A percentile compares a stretch with the other conserved stretches of the same genome.
phyloP scores from a whole-genome alignment of 2,113 vertebrate species.

The Oreotrochilus melanogaster region DNA sequence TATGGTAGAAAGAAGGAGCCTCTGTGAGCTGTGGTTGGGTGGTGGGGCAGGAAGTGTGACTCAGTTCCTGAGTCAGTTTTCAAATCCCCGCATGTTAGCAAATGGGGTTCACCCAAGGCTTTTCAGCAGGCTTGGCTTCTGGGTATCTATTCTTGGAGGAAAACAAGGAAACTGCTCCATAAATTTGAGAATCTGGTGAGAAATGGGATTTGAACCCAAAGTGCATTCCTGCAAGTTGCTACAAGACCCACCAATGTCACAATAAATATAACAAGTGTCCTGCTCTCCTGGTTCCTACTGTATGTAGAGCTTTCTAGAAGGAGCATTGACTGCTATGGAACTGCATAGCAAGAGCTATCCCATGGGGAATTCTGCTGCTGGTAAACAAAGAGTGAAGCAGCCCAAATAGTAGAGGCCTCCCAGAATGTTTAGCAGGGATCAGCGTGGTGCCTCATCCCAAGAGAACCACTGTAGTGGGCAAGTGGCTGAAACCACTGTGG shows the following conservation, averaged over 20 bases:
- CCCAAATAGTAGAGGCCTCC: neutral
- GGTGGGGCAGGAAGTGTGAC: constrained; percentile 81
- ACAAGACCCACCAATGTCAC: neutral
- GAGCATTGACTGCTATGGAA: neutral
- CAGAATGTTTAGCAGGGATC: neutral
- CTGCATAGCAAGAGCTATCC: neutral
- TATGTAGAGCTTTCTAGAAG: neutral
- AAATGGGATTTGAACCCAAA: neutral
- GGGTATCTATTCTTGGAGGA: neutral
- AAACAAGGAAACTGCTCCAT: neutral
- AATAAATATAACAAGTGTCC: neutral
- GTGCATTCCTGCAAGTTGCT: neutral
- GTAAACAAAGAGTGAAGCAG: neutral
- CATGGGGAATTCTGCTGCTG: neutral
- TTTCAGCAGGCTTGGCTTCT: constrained; percentile 14
- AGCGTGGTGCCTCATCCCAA: neutral
- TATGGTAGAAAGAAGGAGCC: constrained; percentile 82
- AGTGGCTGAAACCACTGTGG: neutral
- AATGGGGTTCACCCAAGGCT: constrained; percentile 36
- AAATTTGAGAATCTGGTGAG: neutral
- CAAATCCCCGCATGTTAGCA: constrained; percentile 49
- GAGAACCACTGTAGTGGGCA: accelerated
- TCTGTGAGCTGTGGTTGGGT: constrained; percentile 70
- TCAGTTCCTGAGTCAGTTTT: constrained; percentile 83
- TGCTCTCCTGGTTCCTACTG: neutral